Evolutionary conservation across 2,113 vertebrate species (phyloP).

Genomic region (Columba janthina): DNA sequence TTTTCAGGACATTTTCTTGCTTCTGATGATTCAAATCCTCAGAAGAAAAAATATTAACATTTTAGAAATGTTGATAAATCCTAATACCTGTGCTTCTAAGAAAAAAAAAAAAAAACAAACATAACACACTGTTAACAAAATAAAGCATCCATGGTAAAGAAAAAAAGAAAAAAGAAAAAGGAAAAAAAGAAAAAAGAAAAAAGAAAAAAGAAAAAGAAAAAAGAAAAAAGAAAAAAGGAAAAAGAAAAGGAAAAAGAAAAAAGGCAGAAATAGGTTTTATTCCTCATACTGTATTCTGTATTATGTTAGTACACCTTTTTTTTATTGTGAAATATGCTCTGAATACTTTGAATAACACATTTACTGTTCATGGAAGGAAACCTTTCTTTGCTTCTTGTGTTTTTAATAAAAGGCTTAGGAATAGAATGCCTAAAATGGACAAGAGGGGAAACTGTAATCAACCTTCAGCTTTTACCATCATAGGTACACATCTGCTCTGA

Average conservation of each 20-base stretch:
- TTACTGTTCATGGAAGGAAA: background rate
- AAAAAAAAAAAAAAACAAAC: background rate
- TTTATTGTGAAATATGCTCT: background rate
- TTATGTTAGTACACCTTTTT: background rate
- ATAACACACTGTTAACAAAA: too few relatives aligned
- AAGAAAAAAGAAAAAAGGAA: background rate
- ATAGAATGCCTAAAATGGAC: background rate
- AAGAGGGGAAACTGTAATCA: background rate
- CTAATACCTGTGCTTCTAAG: background rate
- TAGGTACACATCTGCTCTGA: background rate
- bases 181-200: too few relatives aligned
- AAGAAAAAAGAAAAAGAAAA: too few relatives aligned
- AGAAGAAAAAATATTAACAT: background rate
- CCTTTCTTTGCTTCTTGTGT: background rate
- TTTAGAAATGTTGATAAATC: background rate
- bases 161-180: too few relatives aligned
- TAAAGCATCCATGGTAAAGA: background rate
- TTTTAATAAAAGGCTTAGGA: background rate
- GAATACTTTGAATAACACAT: background rate
- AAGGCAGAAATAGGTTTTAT: background rate
- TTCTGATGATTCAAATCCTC: background rate
- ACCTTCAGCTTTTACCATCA: background rate
- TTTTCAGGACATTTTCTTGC: background rate
- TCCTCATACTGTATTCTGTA: accelerated
- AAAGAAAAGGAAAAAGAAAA: too few relatives aligned